A percentile compares a stretch with the other conserved stretches of the same genome.
These are phyloP conservation scores for Carapus acus DNA, from an alignment of 2,797 vertebrate genomes.

Conservation along the genomic window DNA sequence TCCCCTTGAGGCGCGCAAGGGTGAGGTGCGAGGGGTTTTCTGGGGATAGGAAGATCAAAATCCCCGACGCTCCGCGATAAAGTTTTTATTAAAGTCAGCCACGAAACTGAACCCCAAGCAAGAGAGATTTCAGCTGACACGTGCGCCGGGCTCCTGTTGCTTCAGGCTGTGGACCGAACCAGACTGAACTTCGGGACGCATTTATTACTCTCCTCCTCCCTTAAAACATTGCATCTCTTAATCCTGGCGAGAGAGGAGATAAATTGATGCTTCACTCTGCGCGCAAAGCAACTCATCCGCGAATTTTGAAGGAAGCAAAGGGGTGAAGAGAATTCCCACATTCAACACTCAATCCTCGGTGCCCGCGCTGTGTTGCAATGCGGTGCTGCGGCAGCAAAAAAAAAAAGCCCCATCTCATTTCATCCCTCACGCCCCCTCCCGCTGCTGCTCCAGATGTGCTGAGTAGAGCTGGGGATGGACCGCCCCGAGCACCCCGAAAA, in stretches of 20 bases:
- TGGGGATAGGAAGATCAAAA: constrained; percentile 12
- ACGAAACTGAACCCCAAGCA: constrained; percentile 14
- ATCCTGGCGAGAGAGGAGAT: not conserved
- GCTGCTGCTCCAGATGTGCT: constrained; percentile 49
- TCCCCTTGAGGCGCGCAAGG: constrained; percentile 22
- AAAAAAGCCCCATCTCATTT: constrained; percentile 8
- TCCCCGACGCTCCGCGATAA: constrained; percentile 40
- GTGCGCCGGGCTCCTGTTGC: constrained; percentile 21
- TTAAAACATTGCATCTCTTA: no score
- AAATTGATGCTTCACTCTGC: not conserved
- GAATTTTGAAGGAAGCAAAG: not conserved
- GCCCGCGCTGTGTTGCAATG: constrained; percentile 64
- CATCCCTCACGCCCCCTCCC: constrained; percentile 4
- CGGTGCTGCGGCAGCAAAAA: constrained; percentile 43
- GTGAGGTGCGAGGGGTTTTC: not conserved
- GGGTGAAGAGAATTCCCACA: constrained; percentile 29
- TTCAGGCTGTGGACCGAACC: constrained; percentile 7
- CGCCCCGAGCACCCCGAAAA: constrained; percentile 11
- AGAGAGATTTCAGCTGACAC: not conserved
- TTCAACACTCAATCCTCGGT: constrained; percentile 50
- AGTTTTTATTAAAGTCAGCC: constrained; percentile 52
- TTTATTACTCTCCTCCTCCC: constrained; percentile 11
- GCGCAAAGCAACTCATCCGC: no score
- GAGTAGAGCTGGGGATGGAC: constrained; percentile 1
- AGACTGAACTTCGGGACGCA: constrained; percentile 43